Conservation (phyloP, 2,113 vertebrate species). For the Silurus asotus region DNA sequence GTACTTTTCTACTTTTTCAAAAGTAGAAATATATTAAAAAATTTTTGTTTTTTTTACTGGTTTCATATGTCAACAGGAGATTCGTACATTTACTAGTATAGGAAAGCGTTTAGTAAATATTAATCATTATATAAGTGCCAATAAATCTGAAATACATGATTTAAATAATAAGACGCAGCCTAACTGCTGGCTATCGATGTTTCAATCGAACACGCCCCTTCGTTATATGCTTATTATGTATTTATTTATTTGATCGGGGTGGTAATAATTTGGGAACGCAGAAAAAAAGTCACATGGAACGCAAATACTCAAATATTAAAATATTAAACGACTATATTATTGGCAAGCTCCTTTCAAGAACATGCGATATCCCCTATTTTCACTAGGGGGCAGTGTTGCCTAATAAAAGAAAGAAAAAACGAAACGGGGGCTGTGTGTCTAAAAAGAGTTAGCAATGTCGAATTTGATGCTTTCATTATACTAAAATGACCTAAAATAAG, state of each 20-base stretch:
- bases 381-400: slow-evolving; percentile 49
- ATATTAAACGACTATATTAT: neutral
- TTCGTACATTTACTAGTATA: too few relatives aligned
- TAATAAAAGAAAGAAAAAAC: neutral
- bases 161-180: neutral
- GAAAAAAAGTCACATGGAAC: neutral
- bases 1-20: too few relatives aligned
- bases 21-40: too few relatives aligned
- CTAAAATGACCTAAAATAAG: neutral
- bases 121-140: neutral
- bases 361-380: neutral
- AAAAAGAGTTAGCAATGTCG: neutral
- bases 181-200: neutral
- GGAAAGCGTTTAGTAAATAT: too few relatives aligned
- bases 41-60: too few relatives aligned
- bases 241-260: neutral
- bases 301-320: neutral
- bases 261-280: neutral
- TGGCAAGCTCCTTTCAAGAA: neutral
- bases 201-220: neutral
- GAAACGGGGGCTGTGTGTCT: too few relatives aligned
- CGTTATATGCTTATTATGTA: neutral
- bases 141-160: neutral
- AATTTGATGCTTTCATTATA: neutral
- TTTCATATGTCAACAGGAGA: too few relatives aligned